Evolutionary conservation across 2,888 invertebrate genomes (phyloP), one percentile per base, ranked within the genome.

Genomic region (Diarsia mendica): DNA sequence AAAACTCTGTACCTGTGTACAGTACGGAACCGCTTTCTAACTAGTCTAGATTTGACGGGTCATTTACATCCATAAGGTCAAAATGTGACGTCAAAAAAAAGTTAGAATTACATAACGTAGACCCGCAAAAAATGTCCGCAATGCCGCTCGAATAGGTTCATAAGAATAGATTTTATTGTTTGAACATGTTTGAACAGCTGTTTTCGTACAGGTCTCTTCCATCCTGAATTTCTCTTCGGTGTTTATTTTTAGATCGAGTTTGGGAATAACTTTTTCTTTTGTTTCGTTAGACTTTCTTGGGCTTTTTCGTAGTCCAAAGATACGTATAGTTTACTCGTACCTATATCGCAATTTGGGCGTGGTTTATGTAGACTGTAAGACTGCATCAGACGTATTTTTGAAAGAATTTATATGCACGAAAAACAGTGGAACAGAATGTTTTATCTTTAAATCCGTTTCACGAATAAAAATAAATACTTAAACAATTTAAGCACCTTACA

Each of bases 141-240:
- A 65, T 70, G 53, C 55, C 79, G 67, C 60, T 61, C 65, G 60
- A 58, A 71, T 71, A 48, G 33, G 49, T 65, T 82, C 60, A 20
- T 61, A 51, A 61, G 71, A 80, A 83, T 77, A 72, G 69, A 80
- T 80, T 78, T 78, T 75, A 77, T 78, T 83, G 74, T 71, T 75
- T 44, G 58, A 80, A 75, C 77, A 83, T 83, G 74, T 71, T 75
- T 44, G 58, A 80, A 75, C 77, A 83, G 77, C 72, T 83, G 83
- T 80, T 80, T 60, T 51, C 10, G 10, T 64, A 49, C 53, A 78
- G 63, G 67, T 70, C 46, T 70, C 46, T 61, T 65, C 4, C 15
- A 64, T 44, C 8, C 63, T 55, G 15, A 65, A 53, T 63, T 73
- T 69, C 51, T 67, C 55, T 75, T 48, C 51, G 6, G 5, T 44